Evolutionary conservation across 2,797 vertebrate species (phyloP), one percentile per base, ranked within the genome.

Genomic region (Remorina albescens): DNA sequence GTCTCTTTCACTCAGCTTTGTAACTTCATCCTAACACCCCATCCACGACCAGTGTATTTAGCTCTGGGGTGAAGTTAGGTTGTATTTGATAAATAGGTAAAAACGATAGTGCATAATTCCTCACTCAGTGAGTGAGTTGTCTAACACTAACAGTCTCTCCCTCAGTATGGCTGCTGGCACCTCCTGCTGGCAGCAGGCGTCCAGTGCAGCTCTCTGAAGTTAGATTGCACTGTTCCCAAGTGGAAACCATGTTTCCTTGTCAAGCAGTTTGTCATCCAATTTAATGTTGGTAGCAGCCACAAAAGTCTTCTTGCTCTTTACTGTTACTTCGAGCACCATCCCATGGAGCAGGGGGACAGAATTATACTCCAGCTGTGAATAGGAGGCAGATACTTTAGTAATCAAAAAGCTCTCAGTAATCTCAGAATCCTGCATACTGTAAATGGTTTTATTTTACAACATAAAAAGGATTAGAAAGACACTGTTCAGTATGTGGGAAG

Each of bases 291-390:
- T 90, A 6, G 93, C 94, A 55, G 93, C 95, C 51, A 97, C 83
- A 34, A 95, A 95, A 0, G 68, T 51, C 70, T 92, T 95, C 86
- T 88, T 96, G 87, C 95, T 96, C 86, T 96, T 96, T 78, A 97
- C 96, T 0, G 90, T 93, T 23, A 96, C 92, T 81, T 95, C 94
- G 86, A 97, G 92, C 42, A 94, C 69, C 28, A 12, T 90, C 76
- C 93, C 94, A 26, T 91, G 70, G 39, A 96, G 90, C 15, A 92
- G 82, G 0, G 70, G 69, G 56, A 96, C 91, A 25, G 68, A 65
- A n/a, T 59, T 65, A 71, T 96, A 96, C 2, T 95, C 91, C 72
- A 97, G 86, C 96, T 96, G 87, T 0, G 49, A 58, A 72, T 34
- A 5, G 26, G 44, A 81, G 28, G 59, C 10, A 78, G 16, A 70